Conservation (phyloP, 2,113 vertebrate genomes). For the Gorsachius goisagi region DNA sequence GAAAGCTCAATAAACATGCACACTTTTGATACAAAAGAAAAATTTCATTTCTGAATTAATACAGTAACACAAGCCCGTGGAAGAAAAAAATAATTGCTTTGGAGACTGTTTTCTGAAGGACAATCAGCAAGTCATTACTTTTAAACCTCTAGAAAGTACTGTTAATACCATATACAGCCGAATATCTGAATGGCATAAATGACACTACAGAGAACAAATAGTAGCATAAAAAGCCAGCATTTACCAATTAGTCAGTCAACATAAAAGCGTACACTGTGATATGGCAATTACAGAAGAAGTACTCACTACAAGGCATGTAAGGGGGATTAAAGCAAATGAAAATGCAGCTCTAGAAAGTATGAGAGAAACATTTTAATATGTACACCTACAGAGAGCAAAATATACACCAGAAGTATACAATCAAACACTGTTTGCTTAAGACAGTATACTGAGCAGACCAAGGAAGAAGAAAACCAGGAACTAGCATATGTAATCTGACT, state of each 20-base stretch:
- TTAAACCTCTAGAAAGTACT: constrained; percentile 41
- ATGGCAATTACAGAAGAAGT: constrained; percentile 42
- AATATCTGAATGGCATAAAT: constrained; percentile 37
- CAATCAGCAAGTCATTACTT: constrained; percentile 49
- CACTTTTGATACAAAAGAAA: constrained; percentile 33
- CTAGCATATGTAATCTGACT: constrained; percentile 22
- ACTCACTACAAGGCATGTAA: background rate
- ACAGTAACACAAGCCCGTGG: background rate
- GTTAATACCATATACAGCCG: background rate
- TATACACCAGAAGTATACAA: background rate
- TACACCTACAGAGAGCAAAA: constrained; percentile 44
- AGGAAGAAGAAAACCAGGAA: constrained; percentile 18
- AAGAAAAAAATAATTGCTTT: constrained; percentile 32
- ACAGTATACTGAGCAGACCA: background rate
- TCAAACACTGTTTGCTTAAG: background rate
- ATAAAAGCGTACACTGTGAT: constrained; percentile 31
- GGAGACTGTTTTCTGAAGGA: constrained; percentile 28
- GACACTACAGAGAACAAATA: constrained; percentile 46
- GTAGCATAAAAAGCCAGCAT: constrained; percentile 8
- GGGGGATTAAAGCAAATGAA: constrained; percentile 22
- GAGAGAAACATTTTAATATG: background rate
- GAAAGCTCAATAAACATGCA: constrained; percentile 21
- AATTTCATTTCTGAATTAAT: background rate
- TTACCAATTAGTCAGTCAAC: constrained; percentile 49
- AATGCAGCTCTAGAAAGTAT: background rate